phyloP scores from a whole-genome alignment of 2,888 invertebrate genomes.

The Melanostoma mellinum region DNA sequence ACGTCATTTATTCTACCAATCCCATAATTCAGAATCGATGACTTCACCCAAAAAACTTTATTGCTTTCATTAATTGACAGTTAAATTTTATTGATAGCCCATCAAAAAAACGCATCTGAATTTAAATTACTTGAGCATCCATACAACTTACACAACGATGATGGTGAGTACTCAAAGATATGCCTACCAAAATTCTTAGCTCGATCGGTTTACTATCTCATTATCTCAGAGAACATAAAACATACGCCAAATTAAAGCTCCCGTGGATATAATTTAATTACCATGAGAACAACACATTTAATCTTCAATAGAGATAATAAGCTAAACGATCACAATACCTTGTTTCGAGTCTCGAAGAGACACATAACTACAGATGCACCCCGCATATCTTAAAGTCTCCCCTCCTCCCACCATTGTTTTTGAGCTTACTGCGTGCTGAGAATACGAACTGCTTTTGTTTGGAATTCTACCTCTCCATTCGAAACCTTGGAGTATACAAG shows the following conservation, averaged over 20 bases:
- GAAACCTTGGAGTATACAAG: not conserved
- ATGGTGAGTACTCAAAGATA: conserved; percentile 12
- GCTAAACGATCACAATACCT: conserved; percentile 2
- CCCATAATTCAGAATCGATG: not conserved
- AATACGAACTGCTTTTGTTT: conserved; percentile 44
- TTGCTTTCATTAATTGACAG: conserved; percentile 1
- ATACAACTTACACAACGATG: not conserved
- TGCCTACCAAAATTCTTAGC: conserved; percentile 16
- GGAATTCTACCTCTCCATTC: conserved; percentile 34
- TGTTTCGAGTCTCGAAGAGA: conserved; percentile 57
- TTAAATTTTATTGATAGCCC: not conserved
- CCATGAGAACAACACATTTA: conserved; percentile 25
- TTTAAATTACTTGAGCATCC: not conserved
- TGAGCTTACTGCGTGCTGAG: conserved; percentile 51
- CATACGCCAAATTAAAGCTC: conserved; percentile 37
- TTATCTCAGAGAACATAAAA: conserved; percentile 53
- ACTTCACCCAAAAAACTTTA: not conserved
- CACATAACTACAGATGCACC: conserved; percentile 13
- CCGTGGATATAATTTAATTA: conserved; percentile 40
- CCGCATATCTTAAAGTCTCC: not conserved
- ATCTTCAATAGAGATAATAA: conserved; percentile 52
- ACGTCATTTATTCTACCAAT: not conserved
- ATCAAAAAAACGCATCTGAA: not conserved
- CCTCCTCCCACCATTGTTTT: not conserved
- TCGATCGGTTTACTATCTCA: conserved; percentile 26